Percentiles rank a stretch among this genome's conserved stretches.
These are phyloP conservation scores for Aethes cnicana DNA, from an alignment of 2,888 invertebrate genomes.

Conservation along the genomic window DNA sequence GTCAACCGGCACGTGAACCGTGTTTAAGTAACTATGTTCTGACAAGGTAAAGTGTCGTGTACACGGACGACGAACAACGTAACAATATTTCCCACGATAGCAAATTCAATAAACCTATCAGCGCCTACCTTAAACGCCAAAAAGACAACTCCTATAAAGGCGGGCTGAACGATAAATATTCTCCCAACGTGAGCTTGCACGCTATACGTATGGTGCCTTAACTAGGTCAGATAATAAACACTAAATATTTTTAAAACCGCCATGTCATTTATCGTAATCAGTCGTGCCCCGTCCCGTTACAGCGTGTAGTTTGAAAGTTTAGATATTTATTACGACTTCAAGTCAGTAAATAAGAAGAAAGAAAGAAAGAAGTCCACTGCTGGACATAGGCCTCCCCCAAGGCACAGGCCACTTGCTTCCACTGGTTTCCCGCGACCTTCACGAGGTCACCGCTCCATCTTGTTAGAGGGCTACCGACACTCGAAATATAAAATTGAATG, in stretches of 20 bases:
- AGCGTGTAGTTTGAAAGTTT: too few relatives aligned
- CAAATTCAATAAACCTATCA: constrained; percentile 81
- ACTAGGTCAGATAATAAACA: constrained; percentile 19
- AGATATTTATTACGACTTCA: too few relatives aligned
- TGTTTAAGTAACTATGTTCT: background rate
- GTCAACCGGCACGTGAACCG: background rate
- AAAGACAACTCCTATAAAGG: constrained; percentile 77
- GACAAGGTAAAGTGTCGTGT: constrained; percentile 42
- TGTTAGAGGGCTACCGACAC: too few relatives aligned
- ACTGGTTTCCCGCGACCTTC: too few relatives aligned
- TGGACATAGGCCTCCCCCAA: too few relatives aligned
- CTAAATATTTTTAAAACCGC: constrained; percentile 12
- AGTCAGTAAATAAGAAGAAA: too few relatives aligned
- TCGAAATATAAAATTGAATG: too few relatives aligned
- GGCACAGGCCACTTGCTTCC: too few relatives aligned
- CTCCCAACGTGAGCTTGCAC: constrained; percentile 49
- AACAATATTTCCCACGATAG: constrained; percentile 71
- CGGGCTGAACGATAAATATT: constrained; percentile 71
- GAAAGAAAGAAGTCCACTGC: too few relatives aligned
- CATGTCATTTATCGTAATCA: constrained; percentile 5
- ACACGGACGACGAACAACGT: constrained; percentile 56
- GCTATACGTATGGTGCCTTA: constrained; percentile 45
- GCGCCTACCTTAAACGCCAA: constrained; percentile 71
- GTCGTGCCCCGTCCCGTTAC: too few relatives aligned
- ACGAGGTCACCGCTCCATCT: too few relatives aligned